A percentile compares a stretch with the other conserved stretches of the same genome.
Evolutionary conservation across 2,888 invertebrate species (phyloP).

Genomic region (Pristionchus entomophagus): DNA sequence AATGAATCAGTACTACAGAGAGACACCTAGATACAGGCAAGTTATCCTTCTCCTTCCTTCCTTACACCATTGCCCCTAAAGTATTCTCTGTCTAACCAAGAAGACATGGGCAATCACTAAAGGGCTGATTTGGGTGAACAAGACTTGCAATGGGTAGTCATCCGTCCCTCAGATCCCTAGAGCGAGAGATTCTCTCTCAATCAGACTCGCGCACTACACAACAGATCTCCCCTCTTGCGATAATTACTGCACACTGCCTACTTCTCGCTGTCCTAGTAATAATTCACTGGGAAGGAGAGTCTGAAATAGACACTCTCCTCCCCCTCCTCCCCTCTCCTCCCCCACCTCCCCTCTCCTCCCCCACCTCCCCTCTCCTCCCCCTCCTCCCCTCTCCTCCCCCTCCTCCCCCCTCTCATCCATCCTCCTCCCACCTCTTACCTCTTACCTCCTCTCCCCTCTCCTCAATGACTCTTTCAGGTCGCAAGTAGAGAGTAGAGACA

Average conservation of each 20-base stretch:
- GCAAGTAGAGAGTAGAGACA: constrained; percentile 24
- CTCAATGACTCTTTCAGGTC: constrained; percentile 41
- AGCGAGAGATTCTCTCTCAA: not conserved
- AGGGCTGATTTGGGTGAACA: no score
- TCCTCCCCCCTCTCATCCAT: no score
- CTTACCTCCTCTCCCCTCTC: not conserved
- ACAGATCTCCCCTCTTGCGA: not conserved
- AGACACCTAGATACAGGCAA: constrained; percentile 6
- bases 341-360: no score
- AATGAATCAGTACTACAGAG: constrained; percentile 34
- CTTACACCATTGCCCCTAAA: not conserved
- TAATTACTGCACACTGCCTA: constrained; percentile 16
- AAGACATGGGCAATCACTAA: no score
- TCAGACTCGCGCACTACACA: not conserved
- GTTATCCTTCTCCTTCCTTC: not conserved
- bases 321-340: no score
- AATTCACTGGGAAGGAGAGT: constrained; percentile 1
- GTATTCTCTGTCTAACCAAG: not conserved
- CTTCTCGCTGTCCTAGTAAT: constrained; percentile 25
- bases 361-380: no score
- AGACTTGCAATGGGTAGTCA: no score
- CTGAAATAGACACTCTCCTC: constrained; percentile 43
- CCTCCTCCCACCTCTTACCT: not conserved
- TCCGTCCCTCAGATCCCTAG: not conserved
- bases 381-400: no score